Evolutionary conservation across 2,113 vertebrate species (phyloP).

Genomic region (Piprites chloris): DNA sequence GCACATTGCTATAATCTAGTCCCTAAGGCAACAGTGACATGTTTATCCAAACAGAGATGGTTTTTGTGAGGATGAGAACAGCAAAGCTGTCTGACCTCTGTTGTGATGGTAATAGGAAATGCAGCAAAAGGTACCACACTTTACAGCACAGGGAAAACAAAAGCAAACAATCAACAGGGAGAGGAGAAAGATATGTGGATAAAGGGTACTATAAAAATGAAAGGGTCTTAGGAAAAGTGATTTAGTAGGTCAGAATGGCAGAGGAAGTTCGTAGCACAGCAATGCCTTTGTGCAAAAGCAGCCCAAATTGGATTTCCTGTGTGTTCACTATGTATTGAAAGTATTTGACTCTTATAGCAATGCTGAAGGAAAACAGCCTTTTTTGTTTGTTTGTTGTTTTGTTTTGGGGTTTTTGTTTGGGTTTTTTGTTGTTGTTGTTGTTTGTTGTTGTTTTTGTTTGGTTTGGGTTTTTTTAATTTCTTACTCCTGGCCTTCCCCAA

Average conservation of each 20-base stretch:
- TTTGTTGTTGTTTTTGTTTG: too few relatives aligned
- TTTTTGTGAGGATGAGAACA: slow-evolving; percentile 24
- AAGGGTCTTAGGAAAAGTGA: not conserved
- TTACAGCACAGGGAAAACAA: not conserved
- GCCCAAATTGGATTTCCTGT: not conserved
- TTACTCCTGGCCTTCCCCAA: not conserved
- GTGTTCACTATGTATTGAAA: not conserved
- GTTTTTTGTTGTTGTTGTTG: too few relatives aligned
- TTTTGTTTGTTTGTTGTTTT: too few relatives aligned
- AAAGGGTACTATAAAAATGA: not conserved
- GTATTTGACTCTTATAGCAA: not conserved
- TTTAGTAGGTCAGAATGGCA: not conserved
- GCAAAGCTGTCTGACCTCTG: slow-evolving; percentile 2
- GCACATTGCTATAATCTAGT: not conserved
- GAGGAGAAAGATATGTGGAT: not conserved
- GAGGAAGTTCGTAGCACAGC: not conserved
- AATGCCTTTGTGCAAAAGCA: not conserved
- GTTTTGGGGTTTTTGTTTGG: too few relatives aligned
- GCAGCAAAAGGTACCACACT: not conserved
- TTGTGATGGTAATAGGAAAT: not conserved
- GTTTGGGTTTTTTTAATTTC: not conserved
- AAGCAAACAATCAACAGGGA: not conserved
- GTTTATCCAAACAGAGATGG: not conserved
- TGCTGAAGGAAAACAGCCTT: not conserved
- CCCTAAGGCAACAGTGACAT: not conserved